Evolutionary conservation across 2,888 invertebrate genomes (phyloP), one percentile per base, ranked within the genome.

Genomic region (Calameuta idolon): DNA sequence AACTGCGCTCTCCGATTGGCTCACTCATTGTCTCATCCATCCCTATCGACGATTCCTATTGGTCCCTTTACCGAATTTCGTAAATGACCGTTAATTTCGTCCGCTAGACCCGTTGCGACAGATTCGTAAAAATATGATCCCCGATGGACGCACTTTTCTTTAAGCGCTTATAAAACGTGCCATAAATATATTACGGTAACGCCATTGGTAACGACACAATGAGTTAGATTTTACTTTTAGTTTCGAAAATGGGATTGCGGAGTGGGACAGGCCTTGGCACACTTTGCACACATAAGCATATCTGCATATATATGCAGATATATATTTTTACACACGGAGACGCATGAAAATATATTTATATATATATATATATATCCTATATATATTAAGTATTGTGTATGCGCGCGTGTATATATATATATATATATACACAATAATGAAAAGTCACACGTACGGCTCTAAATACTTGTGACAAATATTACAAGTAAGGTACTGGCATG

Each of bases 201-300:
- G 81, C 83, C 82, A 81, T 83, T 85, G 85, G 87, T 84, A 87
- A 87, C 85, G 84, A 86, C 87, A 90, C 89, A 90, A 89, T 89
- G 89, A 89, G 90, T 90, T 91, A 90, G 90, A 91, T 91, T 91
- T 91, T 91, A 91, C 91, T 91, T 91, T 90, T 91, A 89, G 91
- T 91, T 91, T 91, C 91, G 90, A 91, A 91, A 91, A 91, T 89
- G 89, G 87, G 89, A 88, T 87, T 87, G 84, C 82, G 80, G 84
- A 87, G 88, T 87, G 87, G 88, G 71, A 76, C 81, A 82, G 90
- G 89, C 91, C 91, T 91, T 91, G 91, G 90, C 90, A 91, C 89
- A 91, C 90, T 90, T 90, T 85, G 87, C 87, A 87, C 89, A 86
- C 55, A 55, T 55, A 55, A 55, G 9, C 55, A 55, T 55, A 55